These are phyloP conservation scores for Ptychobarbus kaznakovi DNA, from an alignment of 2,797 vertebrate species.

Conservation along the genomic window DNA sequence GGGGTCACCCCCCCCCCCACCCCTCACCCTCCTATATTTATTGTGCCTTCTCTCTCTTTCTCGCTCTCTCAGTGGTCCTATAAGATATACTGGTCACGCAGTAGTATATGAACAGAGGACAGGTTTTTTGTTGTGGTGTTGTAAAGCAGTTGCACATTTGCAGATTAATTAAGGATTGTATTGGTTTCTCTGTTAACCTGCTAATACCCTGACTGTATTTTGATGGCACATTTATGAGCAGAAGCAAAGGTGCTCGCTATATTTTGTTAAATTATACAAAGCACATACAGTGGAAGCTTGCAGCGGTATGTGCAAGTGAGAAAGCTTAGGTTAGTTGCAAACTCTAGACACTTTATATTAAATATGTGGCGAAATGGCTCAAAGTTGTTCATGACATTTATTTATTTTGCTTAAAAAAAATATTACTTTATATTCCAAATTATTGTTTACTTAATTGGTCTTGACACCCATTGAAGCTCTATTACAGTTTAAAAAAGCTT, in stretches of 20 bases:
- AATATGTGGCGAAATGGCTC: background rate
- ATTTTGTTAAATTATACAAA: background rate
- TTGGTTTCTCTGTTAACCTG: background rate
- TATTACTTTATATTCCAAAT: background rate
- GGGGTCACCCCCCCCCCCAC: constrained; percentile 60
- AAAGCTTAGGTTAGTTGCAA: background rate
- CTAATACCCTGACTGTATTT: background rate
- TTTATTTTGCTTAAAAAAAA: constrained; percentile 1
- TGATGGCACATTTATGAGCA: background rate
- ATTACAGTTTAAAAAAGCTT: background rate
- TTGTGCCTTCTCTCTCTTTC: constrained; percentile 67
- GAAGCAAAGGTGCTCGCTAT: background rate
- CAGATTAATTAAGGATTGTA: background rate
- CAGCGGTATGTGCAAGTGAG: background rate
- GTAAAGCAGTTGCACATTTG: background rate
- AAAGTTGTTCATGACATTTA: background rate
- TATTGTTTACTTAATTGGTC: background rate
- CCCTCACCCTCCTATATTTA: constrained; percentile 63
- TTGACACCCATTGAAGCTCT: background rate
- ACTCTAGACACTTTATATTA: background rate
- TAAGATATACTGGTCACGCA: constrained; percentile 66
- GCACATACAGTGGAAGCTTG: background rate
- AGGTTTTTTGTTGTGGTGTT: background rate
- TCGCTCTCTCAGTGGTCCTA: constrained; percentile 34
- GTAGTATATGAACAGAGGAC: constrained; percentile 46